A percentile compares a stretch with the other conserved stretches of the same genome.
These are phyloP conservation scores for Hirtodrosophila duncani DNA, from an alignment of 2,888 invertebrate genomes.

Conservation along the genomic window DNA sequence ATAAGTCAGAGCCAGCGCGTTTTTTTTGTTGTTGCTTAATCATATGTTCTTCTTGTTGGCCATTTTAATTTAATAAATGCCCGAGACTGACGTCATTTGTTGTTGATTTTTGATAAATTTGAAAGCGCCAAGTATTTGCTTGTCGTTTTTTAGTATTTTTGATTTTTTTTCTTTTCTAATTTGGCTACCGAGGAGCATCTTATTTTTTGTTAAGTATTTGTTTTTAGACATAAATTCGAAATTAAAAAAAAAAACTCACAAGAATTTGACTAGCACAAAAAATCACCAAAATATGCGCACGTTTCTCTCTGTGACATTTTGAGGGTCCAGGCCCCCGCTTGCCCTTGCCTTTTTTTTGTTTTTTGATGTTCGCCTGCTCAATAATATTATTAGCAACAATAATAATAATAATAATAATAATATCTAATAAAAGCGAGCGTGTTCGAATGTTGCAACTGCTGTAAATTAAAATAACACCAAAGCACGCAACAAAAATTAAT, in stretches of 20 bases:
- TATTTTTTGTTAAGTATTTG: constrained; percentile 30
- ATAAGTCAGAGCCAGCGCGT: too few relatives aligned
- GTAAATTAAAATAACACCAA: constrained; percentile 71
- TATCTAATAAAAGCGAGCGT: constrained; percentile 46
- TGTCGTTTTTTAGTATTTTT: constrained; percentile 4
- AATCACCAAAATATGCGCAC: constrained; percentile 15
- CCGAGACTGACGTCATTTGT: constrained; percentile 64
- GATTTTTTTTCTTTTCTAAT: constrained; percentile 6
- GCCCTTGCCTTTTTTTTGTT: constrained; percentile 3
- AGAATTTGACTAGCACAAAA: neutral
- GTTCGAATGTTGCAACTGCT: constrained; percentile 54
- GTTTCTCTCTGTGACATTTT: too few relatives aligned
- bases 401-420: constrained; percentile 30
- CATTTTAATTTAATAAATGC: constrained; percentile 47
- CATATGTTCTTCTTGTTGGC: constrained; percentile 22
- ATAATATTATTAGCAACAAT: constrained; percentile 29
- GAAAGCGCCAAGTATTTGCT: constrained; percentile 37
- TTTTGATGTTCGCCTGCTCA: constrained; percentile 30
- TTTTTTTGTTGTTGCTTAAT: constrained; percentile 21
- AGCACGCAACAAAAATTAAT: constrained; percentile 77
- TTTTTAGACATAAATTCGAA: constrained; percentile 39
- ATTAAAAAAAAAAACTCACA: neutral
- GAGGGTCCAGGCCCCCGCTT: too few relatives aligned
- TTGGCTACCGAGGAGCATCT: constrained; percentile 27
- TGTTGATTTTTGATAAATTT: constrained; percentile 48